These are phyloP conservation scores for Haemorhous mexicanus DNA, from an alignment of 2,113 vertebrate species.

Conservation along the genomic window DNA sequence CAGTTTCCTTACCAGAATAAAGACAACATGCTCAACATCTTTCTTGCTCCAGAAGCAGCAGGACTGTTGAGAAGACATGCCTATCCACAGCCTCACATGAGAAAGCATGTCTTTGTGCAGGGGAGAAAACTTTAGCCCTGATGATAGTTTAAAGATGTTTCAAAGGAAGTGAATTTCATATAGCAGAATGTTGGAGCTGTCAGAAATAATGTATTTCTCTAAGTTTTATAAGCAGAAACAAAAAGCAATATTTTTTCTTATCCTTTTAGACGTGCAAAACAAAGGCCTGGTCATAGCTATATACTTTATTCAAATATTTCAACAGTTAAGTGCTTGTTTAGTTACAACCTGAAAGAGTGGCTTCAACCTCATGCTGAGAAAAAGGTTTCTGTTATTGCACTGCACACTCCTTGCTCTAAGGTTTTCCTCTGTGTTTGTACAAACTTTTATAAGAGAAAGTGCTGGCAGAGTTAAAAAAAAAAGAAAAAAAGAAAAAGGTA, in stretches of 20 bases:
- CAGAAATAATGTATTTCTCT: neutral
- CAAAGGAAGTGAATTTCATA: neutral
- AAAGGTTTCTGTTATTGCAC: neutral
- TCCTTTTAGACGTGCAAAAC: neutral
- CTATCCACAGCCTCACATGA: neutral
- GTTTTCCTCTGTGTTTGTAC: neutral
- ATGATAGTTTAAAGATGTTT: neutral
- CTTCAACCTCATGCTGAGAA: neutral
- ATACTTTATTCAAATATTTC: neutral
- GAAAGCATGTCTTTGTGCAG: neutral
- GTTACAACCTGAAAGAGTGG: neutral
- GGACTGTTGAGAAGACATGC: neutral
- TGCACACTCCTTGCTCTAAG: neutral
- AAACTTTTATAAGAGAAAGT: neutral
- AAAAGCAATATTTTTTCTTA: neutral
- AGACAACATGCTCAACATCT: neutral
- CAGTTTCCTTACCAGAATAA: neutral
- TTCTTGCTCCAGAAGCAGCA: neutral
- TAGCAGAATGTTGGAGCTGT: neutral
- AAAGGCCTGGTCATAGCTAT: neutral
- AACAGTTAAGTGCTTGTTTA: neutral
- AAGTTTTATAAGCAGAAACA: neutral
- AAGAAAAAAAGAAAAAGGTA: rapidly evolving
- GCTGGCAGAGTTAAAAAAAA: neutral
- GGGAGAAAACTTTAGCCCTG: neutral